A percentile compares a stretch with the other conserved stretches of the same genome.
Conservation (phyloP, 2,113 vertebrate genomes). For the Cairina moschata region DNA sequence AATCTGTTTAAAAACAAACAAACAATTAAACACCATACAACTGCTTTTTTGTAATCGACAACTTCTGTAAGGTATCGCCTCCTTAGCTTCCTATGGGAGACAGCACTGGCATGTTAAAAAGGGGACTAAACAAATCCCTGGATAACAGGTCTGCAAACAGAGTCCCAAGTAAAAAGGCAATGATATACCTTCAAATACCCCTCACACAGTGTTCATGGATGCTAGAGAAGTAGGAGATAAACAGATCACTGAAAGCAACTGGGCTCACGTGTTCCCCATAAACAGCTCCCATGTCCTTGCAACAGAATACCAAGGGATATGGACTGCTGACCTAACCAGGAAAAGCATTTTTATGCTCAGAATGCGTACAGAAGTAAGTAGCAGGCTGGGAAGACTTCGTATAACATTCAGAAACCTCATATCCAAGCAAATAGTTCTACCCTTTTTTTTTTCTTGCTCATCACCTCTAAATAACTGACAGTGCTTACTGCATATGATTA, state of each 20-base stretch:
- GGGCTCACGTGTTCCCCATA: not conserved
- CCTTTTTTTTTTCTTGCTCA: not conserved
- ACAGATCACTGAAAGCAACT: not conserved
- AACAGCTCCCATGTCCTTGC: not conserved
- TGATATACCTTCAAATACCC: not conserved
- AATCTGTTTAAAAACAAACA: not conserved
- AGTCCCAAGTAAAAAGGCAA: not conserved
- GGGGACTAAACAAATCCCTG: not conserved
- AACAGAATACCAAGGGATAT: accelerated
- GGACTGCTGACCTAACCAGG: not conserved
- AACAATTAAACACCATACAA: not conserved
- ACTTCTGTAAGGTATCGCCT: not conserved
- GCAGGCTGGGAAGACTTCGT: not conserved
- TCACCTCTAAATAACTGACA: not conserved
- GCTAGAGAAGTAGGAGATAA: not conserved
- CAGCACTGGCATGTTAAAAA: not conserved
- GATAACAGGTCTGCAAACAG: not conserved
- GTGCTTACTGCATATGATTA: not conserved
- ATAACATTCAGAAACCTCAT: not conserved
- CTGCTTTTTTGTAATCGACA: not conserved
- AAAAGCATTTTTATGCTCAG: not conserved
- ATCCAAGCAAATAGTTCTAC: not conserved
- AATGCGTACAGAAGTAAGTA: not conserved
- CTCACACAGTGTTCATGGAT: not conserved
- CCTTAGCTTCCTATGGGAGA: not conserved